Percentiles rank a stretch among this genome's conserved stretches.
These are phyloP conservation scores for Xestobium rufovillosum DNA, from an alignment of 2,888 invertebrate species.

Conservation along the genomic window DNA sequence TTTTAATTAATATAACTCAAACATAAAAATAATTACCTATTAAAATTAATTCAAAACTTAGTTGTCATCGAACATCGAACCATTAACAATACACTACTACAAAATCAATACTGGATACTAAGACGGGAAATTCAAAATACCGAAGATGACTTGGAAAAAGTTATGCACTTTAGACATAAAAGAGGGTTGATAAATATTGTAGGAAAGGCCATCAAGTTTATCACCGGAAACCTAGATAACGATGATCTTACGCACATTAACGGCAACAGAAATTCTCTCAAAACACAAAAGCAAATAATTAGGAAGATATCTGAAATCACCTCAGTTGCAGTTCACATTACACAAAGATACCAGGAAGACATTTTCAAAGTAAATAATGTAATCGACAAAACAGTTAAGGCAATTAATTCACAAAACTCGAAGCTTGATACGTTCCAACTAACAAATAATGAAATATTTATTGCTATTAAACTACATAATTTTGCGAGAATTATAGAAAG, in stretches of 20 bases:
- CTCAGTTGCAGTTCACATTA: background rate
- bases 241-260: background rate
- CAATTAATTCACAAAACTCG: background rate
- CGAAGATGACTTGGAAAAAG: background rate
- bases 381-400: background rate
- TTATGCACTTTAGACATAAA: background rate
- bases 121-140: background rate
- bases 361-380: background rate
- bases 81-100: background rate
- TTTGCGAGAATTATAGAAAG: background rate
- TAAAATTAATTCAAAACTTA: slow-evolving; percentile 1
- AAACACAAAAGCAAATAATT: slow-evolving; percentile 1
- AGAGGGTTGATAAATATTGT: background rate
- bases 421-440: slow-evolving; percentile 1
- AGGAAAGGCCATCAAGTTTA: background rate
- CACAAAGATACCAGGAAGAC: background rate
- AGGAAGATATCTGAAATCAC: background rate
- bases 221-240: background rate
- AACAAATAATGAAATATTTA: background rate
- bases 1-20: background rate
- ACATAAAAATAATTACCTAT: background rate
- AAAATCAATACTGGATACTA: background rate
- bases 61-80: background rate
- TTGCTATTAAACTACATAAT: background rate
- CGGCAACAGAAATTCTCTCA: background rate